phyloP scores from a whole-genome alignment of 2,797 vertebrate genomes.

The Sebastes minor region DNA sequence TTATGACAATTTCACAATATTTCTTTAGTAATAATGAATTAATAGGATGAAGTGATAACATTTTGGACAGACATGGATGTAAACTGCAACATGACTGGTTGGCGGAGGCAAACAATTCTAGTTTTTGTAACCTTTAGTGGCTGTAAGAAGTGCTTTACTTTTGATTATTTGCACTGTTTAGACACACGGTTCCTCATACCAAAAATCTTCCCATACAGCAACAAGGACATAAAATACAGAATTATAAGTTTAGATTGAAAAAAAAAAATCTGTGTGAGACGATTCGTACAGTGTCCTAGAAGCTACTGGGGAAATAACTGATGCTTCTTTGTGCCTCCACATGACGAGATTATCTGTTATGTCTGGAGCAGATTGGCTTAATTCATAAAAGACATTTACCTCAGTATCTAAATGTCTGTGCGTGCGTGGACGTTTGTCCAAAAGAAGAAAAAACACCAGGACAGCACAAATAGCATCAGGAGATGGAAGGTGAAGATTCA shows the following conservation, averaged over 20 bases:
- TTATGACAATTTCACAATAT: too few relatives aligned
- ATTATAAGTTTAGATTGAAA: background rate
- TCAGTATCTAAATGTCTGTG: background rate
- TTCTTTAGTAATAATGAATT: too few relatives aligned
- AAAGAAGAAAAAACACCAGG: background rate
- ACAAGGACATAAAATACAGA: background rate
- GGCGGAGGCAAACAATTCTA: too few relatives aligned
- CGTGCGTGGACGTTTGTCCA: background rate
- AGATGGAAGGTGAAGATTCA: conserved; percentile 18
- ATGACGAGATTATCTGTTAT: background rate
- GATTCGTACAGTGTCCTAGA: background rate
- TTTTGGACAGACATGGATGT: too few relatives aligned
- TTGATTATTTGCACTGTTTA: background rate
- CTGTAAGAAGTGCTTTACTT: background rate
- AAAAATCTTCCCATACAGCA: background rate
- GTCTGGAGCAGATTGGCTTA: background rate
- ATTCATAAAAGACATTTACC: background rate
- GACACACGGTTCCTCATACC: background rate
- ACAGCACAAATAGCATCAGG: conserved; percentile 5
- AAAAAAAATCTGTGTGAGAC: background rate
- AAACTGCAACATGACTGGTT: too few relatives aligned
- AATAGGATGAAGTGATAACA: too few relatives aligned
- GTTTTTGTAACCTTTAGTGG: background rate
- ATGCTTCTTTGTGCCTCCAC: too few relatives aligned
- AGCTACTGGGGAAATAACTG: background rate